Evolutionary conservation across 2,113 vertebrate species (phyloP).

Genomic region (Malurus cyaneus): DNA sequence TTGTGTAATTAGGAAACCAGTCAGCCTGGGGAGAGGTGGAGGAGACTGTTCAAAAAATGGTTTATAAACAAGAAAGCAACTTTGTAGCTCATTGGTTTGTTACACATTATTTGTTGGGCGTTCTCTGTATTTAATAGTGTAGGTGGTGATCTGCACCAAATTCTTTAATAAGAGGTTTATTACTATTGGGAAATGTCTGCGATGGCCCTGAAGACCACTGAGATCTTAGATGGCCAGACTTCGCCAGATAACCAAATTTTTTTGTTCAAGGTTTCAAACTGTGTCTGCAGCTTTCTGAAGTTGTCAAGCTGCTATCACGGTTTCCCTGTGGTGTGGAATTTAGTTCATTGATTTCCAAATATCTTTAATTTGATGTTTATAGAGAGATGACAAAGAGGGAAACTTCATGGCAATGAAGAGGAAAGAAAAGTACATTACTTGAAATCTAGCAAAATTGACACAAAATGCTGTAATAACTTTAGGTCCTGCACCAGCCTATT

Average conservation of each 20-base stretch:
- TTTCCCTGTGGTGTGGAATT: not conserved
- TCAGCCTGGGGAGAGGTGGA: not conserved
- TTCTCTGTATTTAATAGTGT: not conserved
- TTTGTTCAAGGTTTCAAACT: not conserved
- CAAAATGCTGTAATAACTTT: not conserved
- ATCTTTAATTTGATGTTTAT: not conserved
- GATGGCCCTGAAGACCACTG: not conserved
- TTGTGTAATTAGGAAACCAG: not conserved
- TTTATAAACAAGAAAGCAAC: not conserved
- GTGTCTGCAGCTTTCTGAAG: not conserved
- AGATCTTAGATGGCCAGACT: not conserved
- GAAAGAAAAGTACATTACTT: not conserved
- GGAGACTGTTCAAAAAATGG: not conserved
- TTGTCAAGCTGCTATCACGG: not conserved
- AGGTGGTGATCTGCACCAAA: not conserved
- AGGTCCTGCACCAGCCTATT: not conserved
- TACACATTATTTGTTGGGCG: not conserved
- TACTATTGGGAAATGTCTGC: not conserved
- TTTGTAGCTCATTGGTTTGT: not conserved
- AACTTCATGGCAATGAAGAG: not conserved
- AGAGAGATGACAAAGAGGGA: not conserved
- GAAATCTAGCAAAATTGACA: not conserved
- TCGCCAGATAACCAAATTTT: not conserved
- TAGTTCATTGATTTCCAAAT: not conserved
- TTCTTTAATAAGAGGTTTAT: not conserved